These are phyloP conservation scores for Suillia variegata DNA, from an alignment of 2,888 invertebrate species.

Conservation along the genomic window DNA sequence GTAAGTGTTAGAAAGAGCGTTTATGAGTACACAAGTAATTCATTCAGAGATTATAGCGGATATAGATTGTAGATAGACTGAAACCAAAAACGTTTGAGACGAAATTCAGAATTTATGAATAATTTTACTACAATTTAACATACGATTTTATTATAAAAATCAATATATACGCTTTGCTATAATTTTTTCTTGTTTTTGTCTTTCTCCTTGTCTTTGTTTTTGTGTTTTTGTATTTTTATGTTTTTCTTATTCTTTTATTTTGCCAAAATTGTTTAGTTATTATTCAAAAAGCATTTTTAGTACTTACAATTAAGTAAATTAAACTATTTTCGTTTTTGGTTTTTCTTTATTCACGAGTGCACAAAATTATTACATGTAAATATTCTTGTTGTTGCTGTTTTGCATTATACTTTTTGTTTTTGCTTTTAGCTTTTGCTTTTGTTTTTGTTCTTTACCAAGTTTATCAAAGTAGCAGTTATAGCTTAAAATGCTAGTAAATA, in stretches of 20 bases:
- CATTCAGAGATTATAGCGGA: no score
- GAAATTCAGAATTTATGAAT: no score
- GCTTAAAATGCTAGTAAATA: slow-evolving; percentile 32
- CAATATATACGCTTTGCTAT: slow-evolving; percentile 27
- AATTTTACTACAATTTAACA: neutral
- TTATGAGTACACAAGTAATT: no score
- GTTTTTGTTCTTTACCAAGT: neutral
- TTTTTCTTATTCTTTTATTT: slow-evolving; percentile 30
- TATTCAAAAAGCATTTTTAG: slow-evolving; percentile 12
- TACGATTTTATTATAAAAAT: slow-evolving; percentile 32
- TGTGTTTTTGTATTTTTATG: no score
- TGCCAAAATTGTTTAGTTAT: slow-evolving; percentile 30
- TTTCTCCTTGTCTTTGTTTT: slow-evolving; percentile 32
- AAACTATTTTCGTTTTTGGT: slow-evolving; percentile 18
- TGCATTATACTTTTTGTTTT: neutral
- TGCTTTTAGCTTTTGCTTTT: slow-evolving; percentile 25
- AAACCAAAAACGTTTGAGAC: no score
- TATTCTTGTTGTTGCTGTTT: slow-evolving; percentile 12
- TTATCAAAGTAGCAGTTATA: slow-evolving; percentile 22
- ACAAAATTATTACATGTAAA: slow-evolving; percentile 24
- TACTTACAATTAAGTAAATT: neutral
- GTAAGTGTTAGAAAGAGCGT: no score
- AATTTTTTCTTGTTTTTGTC: slow-evolving; percentile 29
- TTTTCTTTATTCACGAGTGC: slow-evolving; percentile 35
- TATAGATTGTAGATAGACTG: no score